Percentiles rank a stretch among this genome's conserved stretches.
These are phyloP conservation scores for Lagopus leucura DNA, from an alignment of 2,113 vertebrate species.

Conservation along the genomic window DNA sequence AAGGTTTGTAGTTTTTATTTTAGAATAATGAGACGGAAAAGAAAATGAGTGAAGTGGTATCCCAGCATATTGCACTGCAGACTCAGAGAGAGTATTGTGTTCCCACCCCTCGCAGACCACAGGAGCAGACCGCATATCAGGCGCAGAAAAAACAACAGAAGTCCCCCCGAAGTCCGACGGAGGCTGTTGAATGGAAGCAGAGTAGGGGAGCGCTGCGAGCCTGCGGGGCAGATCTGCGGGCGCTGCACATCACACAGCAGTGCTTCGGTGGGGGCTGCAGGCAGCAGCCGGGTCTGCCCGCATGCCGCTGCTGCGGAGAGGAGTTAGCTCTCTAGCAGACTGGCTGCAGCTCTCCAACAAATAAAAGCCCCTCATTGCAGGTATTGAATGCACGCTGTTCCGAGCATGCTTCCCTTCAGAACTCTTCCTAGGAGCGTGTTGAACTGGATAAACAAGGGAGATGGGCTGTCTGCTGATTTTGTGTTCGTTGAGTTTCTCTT, in stretches of 20 bases:
- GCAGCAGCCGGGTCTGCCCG: not conserved
- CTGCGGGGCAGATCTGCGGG: not conserved
- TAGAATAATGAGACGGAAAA: not conserved
- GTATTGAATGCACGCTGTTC: not conserved
- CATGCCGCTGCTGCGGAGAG: not conserved
- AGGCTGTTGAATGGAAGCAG: not conserved
- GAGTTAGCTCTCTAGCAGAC: not conserved
- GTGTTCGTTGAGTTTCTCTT: not conserved
- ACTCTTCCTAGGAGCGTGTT: not conserved
- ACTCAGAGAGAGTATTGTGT: not conserved
- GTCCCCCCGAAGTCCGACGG: not conserved
- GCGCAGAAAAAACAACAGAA: not conserved
- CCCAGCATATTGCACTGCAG: not conserved
- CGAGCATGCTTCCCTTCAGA: not conserved
- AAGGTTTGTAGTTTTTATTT: not conserved
- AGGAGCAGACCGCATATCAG: constrained; percentile 9
- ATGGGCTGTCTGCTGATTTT: not conserved
- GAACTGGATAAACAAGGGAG: not conserved
- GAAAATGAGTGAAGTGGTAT: not conserved
- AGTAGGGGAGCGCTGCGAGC: not conserved
- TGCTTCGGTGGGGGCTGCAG: not conserved
- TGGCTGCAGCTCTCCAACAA: not conserved
- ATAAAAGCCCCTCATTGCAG: not conserved
- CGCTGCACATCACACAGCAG: not conserved
- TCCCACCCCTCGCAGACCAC: not conserved